Percentiles rank a stretch among this genome's conserved stretches.
These are phyloP conservation scores for Drosophila kanekoi DNA, from an alignment of 2,888 invertebrate genomes.

Conservation along the genomic window DNA sequence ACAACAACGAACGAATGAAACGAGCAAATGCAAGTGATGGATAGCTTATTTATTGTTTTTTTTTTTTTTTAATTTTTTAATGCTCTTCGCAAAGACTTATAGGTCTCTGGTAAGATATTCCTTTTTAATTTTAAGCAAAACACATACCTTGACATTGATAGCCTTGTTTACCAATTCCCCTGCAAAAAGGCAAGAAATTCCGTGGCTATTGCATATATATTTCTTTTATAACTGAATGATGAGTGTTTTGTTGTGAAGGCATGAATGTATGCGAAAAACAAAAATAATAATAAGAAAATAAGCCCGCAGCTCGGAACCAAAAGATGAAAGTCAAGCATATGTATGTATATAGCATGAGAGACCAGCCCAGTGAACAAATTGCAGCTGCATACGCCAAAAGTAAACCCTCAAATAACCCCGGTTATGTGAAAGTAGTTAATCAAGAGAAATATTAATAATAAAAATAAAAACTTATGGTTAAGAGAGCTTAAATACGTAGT, in stretches of 20 bases:
- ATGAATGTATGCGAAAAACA: conserved; percentile 46
- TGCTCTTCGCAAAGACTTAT: conserved; percentile 38
- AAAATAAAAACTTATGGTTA: conserved; percentile 36
- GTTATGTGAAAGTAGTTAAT: conserved; percentile 44
- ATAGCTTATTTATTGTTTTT: conserved; percentile 37
- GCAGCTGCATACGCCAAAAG: conserved; percentile 14
- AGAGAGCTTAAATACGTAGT: conserved; percentile 45
- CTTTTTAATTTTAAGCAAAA: conserved; percentile 75
- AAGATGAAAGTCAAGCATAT: conserved; percentile 50
- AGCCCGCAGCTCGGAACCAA: conserved; percentile 39
- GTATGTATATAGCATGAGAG: conserved; percentile 35
- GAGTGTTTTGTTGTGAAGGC: conserved; percentile 47
- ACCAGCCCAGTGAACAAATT: conserved; percentile 45
- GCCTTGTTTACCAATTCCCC: conserved; percentile 98
- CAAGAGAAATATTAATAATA: conserved; percentile 24
- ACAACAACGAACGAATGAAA: conserved; percentile 58
- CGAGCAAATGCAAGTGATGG: conserved; percentile 78
- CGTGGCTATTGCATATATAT: conserved; percentile 83
- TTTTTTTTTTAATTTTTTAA: conserved; percentile 30
- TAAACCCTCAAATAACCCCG: conserved; percentile 31
- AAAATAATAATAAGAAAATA: conserved; percentile 31
- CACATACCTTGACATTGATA: conserved; percentile 97
- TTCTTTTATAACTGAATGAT: conserved; percentile 71
- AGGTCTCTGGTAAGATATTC: conserved; percentile 48
- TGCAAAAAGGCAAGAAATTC: conserved; percentile 88